Conservation (phyloP, 2,888 invertebrate species). For the Mesorhabditis sp. region DNA sequence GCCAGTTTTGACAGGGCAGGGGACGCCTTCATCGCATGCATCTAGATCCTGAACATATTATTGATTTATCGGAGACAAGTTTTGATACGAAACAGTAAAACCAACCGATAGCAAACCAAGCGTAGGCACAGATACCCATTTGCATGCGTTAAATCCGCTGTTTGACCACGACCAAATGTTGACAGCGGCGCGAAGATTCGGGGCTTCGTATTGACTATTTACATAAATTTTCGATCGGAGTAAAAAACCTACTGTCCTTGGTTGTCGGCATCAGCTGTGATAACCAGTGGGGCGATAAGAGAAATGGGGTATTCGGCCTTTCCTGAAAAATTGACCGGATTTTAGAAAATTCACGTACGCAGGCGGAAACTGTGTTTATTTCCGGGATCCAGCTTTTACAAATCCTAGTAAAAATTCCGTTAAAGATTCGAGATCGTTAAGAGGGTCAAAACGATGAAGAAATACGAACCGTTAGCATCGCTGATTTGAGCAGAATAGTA, state of each 20-base stretch:
- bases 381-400: neutral
- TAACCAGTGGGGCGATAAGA: slow-evolving; percentile 25
- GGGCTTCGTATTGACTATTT: slow-evolving; percentile 19
- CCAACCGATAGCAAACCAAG: slow-evolving; percentile 24
- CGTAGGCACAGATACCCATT: slow-evolving; percentile 24
- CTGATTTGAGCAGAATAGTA: neutral
- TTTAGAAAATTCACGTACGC: neutral
- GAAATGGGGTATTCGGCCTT: slow-evolving; percentile 33
- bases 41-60: slow-evolving; percentile 18
- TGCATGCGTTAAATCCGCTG: slow-evolving; percentile 10
- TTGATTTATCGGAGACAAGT: neutral
- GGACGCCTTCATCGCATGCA: slow-evolving; percentile 29
- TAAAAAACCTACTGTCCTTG: neutral
- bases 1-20: slow-evolving; percentile 29
- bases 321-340: slow-evolving; percentile 11
- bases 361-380: neutral
- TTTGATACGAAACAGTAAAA: neutral
- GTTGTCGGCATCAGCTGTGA: slow-evolving; percentile 24
- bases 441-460: too few relatives aligned
- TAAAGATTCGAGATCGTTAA: too few relatives aligned
- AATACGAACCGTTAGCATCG: neutral
- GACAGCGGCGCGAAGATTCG: slow-evolving; percentile 26
- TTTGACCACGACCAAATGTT: slow-evolving; percentile 19
- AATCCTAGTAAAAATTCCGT: too few relatives aligned
- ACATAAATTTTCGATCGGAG: too few relatives aligned